Conservation (phyloP, 1,140 invertebrate genomes). For the Ephestia elutella region DNA sequence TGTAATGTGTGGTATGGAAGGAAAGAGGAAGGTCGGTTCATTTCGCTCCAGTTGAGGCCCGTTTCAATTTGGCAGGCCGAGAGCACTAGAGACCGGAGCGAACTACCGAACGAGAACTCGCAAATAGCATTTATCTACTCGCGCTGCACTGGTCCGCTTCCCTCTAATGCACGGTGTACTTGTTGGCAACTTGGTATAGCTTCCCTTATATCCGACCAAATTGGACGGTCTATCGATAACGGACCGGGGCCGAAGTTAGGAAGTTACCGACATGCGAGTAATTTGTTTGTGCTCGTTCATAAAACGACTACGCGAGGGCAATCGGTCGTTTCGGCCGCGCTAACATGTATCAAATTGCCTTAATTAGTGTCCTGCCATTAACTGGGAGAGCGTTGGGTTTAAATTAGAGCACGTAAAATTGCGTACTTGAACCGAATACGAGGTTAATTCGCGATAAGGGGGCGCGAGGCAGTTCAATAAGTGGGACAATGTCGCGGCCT, state of each 20-base stretch:
- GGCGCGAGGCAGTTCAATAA: slow-evolving; percentile 48
- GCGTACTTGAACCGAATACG: slow-evolving; percentile 55
- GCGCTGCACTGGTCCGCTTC: slow-evolving; percentile 21
- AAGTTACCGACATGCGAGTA: slow-evolving; percentile 7
- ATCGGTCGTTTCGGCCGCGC: slow-evolving; percentile 29
- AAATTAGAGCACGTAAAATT: slow-evolving; percentile 56
- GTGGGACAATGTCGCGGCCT: slow-evolving; percentile 44
- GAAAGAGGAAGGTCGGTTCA: slow-evolving; percentile 38
- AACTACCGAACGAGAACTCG: slow-evolving; percentile 45
- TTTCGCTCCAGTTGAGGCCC: slow-evolving; percentile 45
- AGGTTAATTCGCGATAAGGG: slow-evolving; percentile 64
- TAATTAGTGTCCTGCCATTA: slow-evolving; percentile 60
- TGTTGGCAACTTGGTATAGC: slow-evolving; percentile 29
- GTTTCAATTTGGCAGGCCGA: slow-evolving; percentile 60
- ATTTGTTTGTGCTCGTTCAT: slow-evolving; percentile 20
- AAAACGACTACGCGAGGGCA: slow-evolving; percentile 23
- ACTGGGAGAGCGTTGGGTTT: slow-evolving; percentile 48
- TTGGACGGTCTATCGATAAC: slow-evolving; percentile 11
- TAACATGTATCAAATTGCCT: slow-evolving; percentile 60
- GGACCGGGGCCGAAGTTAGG: background rate
- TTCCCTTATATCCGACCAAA: slow-evolving; percentile 26
- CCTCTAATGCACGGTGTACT: slow-evolving; percentile 28
- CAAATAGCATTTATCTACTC: slow-evolving; percentile 53
- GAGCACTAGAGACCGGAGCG: slow-evolving; percentile 38
- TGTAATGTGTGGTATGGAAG: slow-evolving; percentile 16